Evolutionary conservation across 2,888 invertebrate genomes (phyloP), one percentile per base, ranked within the genome.

Genomic region (Chrysolina americana): DNA sequence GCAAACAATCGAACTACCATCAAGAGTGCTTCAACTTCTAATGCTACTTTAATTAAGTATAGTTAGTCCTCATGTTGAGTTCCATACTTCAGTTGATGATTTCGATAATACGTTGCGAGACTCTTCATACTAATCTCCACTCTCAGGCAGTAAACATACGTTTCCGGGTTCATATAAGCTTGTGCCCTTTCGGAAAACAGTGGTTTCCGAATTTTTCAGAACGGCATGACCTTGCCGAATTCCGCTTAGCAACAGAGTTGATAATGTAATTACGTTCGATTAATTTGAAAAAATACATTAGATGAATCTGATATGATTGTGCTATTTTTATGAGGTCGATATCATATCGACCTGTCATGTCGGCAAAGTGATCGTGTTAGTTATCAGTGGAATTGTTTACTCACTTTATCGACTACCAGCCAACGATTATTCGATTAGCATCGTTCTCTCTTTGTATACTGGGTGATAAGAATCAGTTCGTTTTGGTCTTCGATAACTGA

Each of bases 311-410:
- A 78, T 78, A 75, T 71, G 73, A 78, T 78, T 78, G 74, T 75
- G 68, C 50, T 73, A 76, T 71, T 71, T 78, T 77, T 75, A 71
- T 73, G 73, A 65, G 75, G 68, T 68, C 70, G 73, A 75, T 74
- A 68, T 73, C 41, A 79, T 78, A 79, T 79, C 79, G 76, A 76
- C 74, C 77, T 77, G 75, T 76, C 76, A 73, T 73, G 73, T 74
- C 0, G 53, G 53, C 21, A 70, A 73, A 50, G 65, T 75, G 63
- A 78, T 71, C 53, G 74, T 65, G 68, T 68, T 21, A 69, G 23
- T 80, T 81, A 81, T 81, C 79, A 76, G 77, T 74, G 76, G 56
- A 73, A 79, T 78, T 81, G 80, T 81, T 81, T 81, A 69, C 77
- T 76, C 68, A 68, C 63, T 76, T 81, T 81, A 81, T 81, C 81